Evolutionary conservation across 2,113 vertebrate genomes (phyloP), one percentile per base, ranked within the genome.

Genomic region (Varanus salvator): DNA sequence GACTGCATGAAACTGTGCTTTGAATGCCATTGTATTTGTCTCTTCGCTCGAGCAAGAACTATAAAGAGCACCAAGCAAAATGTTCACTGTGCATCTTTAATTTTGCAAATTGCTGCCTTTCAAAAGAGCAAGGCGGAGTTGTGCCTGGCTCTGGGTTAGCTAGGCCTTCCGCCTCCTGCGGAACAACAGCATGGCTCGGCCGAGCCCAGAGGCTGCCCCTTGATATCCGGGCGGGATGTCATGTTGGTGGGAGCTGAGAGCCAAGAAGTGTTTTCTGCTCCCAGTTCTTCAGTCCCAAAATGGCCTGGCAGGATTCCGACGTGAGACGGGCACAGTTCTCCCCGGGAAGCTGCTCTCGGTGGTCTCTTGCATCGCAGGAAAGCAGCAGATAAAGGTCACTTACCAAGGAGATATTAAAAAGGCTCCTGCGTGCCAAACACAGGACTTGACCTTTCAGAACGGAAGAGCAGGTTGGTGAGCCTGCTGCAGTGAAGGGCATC

Each of bases 1-100:
- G 84, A 86, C n/a, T n/a, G 21, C 83, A 74, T 82, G 85, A 91
- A 83, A 31, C 83, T 85, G 80, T 2, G 4, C 6, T 57, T 84
- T 15, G 87, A 82, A 89, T 54, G 1, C 44, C n/a, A 60, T 69
- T 8, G 80, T 85, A 5, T 90, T 75, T 2, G 66, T 0, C 85
- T 60, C 0, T 90, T 88, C 76, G 14, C 0, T 72, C 72, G 81
- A 71, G 3, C 50, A 1, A 8, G 80, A 54, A 50, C 80, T 23
- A 1, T 82, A 69, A 52, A 89, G 4, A 44, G 27, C 0, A 0
- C 68, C 48, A 68, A 52, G n/a, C 34, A 50, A 85, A 76, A 8
- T 66, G 60, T 60, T 75, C 50, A 11, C 72, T 87, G 69, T 80
- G 71, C 78, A 85, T 48, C 50, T 54, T 38, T 38, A 9, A 76